Conservation (phyloP, 1,140 invertebrate genomes). For the Agraylea sexmaculata region DNA sequence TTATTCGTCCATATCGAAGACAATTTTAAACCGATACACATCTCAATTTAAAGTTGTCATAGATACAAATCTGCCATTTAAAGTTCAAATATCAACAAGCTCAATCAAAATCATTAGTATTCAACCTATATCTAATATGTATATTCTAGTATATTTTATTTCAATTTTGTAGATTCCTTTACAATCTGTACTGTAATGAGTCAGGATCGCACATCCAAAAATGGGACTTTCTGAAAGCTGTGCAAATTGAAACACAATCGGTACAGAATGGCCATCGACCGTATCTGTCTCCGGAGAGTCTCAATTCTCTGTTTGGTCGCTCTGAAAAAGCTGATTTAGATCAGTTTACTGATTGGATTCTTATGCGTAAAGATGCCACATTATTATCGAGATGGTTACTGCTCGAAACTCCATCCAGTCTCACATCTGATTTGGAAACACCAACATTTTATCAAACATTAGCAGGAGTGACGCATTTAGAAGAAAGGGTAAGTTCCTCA, state of each 20-base stretch:
- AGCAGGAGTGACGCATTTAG: slow-evolving; percentile 77
- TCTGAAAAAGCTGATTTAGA: slow-evolving; percentile 54
- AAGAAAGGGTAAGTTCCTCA: slow-evolving; percentile 52
- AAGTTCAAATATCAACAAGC: no score
- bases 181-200: slow-evolving; percentile 76
- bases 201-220: slow-evolving; percentile 60
- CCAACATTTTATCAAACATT: slow-evolving; percentile 86
- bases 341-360: slow-evolving; percentile 60
- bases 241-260: slow-evolving; percentile 43
- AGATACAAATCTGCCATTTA: no score
- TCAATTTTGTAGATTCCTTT: slow-evolving; percentile 60
- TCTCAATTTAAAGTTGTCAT: no score
- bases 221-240: slow-evolving; percentile 58
- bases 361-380: slow-evolving; percentile 60
- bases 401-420: slow-evolving; percentile 51
- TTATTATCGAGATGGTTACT: slow-evolving; percentile 73
- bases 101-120: no score
- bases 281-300: slow-evolving; percentile 29
- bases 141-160: slow-evolving; percentile 1
- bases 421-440: slow-evolving; percentile 71
- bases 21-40: no score
- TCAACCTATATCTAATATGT: no score
- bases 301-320: slow-evolving; percentile 40
- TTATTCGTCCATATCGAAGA: no score
- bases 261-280: slow-evolving; percentile 14